Evolutionary conservation across 2,797 vertebrate genomes (phyloP).

Genomic region (Labeo calbasu): DNA sequence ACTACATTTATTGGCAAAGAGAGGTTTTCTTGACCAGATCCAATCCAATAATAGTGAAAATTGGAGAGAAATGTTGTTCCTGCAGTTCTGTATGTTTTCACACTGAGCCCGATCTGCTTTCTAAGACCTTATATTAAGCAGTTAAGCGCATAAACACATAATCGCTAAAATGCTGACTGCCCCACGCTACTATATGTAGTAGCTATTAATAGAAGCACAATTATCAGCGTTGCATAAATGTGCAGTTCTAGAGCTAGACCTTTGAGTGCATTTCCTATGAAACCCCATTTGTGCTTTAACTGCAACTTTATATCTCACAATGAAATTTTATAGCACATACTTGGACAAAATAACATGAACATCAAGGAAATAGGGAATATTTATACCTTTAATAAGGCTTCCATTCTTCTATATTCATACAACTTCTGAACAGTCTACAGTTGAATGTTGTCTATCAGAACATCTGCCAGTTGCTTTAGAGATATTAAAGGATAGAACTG

Average conservation of each 20-base stretch:
- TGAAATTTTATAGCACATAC: neutral
- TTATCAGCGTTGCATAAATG: neutral
- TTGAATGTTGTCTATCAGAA: neutral
- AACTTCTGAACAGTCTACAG: neutral
- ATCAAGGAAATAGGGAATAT: neutral
- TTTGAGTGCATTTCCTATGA: neutral
- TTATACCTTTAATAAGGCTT: neutral
- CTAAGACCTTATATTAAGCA: slow-evolving; percentile 3
- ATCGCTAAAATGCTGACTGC: neutral
- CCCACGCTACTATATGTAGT: neutral
- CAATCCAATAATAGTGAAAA: neutral
- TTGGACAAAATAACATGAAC: neutral
- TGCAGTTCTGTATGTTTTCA: neutral
- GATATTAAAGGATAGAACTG: neutral
- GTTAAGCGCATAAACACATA: neutral
- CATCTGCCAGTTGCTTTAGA: neutral
- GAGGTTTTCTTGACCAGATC: neutral
- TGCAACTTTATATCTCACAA: neutral
- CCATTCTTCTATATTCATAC: neutral
- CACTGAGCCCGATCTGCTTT: neutral
- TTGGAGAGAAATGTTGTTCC: neutral
- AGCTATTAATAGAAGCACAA: neutral
- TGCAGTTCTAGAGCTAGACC: neutral
- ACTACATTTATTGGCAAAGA: neutral
- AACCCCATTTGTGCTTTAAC: neutral